phyloP scores from a whole-genome alignment of 2,797 vertebrate genomes.

The Rhynchotus rufescens region DNA sequence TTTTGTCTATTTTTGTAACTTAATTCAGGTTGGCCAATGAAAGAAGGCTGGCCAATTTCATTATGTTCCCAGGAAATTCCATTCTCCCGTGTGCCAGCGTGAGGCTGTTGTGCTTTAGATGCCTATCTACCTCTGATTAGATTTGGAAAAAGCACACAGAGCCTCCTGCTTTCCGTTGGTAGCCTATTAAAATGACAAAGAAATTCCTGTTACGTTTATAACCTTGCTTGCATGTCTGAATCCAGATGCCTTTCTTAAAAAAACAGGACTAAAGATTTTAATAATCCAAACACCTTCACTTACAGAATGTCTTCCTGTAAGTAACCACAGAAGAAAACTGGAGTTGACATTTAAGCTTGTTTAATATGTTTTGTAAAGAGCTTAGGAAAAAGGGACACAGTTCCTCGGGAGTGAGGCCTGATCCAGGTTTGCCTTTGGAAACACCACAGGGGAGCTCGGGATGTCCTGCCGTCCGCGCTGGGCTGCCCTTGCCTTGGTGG shows the following conservation, averaged over 20 bases:
- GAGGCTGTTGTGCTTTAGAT: constrained; percentile 57
- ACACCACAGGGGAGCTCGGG: neutral
- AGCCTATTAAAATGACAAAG: constrained; percentile 35
- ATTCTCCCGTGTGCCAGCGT: neutral
- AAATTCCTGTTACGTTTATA: neutral
- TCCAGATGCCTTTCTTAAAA: neutral
- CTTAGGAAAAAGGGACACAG: neutral
- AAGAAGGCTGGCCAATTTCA: constrained; percentile 23
- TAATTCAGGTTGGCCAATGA: neutral
- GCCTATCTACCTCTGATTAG: constrained; percentile 51
- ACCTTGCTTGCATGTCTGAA: neutral
- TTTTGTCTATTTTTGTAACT: constrained; percentile 44
- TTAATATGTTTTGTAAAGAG: neutral
- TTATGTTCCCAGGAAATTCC: constrained; percentile 50
- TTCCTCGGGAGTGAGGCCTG: neutral
- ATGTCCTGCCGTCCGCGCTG: neutral
- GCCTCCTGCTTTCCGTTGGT: constrained; percentile 18
- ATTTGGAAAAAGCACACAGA: constrained; percentile 33
- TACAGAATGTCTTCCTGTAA: neutral
- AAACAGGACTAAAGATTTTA: neutral
- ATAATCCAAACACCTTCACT: neutral
- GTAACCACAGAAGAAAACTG: neutral
- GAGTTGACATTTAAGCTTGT: neutral
- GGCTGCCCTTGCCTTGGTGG: neutral
- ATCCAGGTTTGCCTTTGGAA: neutral